Conservation (phyloP, 2,113 vertebrate species). For the Ahaetulla prasina region DNA sequence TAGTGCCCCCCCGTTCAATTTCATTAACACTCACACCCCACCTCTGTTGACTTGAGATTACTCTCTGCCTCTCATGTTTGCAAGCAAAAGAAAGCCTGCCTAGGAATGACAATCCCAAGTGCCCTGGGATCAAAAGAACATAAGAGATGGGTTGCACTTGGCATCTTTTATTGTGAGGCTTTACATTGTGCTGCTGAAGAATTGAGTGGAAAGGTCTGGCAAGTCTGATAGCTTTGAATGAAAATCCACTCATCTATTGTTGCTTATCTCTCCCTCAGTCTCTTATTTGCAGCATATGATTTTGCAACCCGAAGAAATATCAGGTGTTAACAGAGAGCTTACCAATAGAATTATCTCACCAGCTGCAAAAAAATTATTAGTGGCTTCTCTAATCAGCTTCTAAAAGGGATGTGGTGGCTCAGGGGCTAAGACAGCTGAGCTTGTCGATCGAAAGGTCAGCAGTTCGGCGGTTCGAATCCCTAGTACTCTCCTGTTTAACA, state of each 20-base stretch:
- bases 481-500: too few species aligned
- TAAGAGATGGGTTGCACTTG: not conserved
- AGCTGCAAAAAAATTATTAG: constrained; percentile 36
- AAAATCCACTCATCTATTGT: not conserved
- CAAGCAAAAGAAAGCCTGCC: not conserved
- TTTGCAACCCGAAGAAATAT: constrained; percentile 41
- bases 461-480: too few species aligned
- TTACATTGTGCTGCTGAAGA: rapidly evolving
- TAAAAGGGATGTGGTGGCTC: too few species aligned
- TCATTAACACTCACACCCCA: not conserved
- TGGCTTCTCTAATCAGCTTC: not conserved
- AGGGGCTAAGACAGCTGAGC: too few species aligned
- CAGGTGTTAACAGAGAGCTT: constrained; percentile 27
- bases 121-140: not conserved
- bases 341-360: constrained; percentile 24
- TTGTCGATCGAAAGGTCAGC: too few species aligned
- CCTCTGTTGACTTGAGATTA: not conserved
- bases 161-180: constrained; percentile 1
- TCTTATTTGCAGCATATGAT: constrained; percentile 21
- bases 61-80: not conserved
- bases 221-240: not conserved
- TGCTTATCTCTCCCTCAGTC: constrained; percentile 17
- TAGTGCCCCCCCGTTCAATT: not conserved
- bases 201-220: constrained; percentile 1
- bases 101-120: not conserved